Percentiles rank a stretch among this genome's conserved stretches.
These are phyloP conservation scores for Apamea sordens DNA, from an alignment of 2,888 invertebrate genomes.

Conservation along the genomic window DNA sequence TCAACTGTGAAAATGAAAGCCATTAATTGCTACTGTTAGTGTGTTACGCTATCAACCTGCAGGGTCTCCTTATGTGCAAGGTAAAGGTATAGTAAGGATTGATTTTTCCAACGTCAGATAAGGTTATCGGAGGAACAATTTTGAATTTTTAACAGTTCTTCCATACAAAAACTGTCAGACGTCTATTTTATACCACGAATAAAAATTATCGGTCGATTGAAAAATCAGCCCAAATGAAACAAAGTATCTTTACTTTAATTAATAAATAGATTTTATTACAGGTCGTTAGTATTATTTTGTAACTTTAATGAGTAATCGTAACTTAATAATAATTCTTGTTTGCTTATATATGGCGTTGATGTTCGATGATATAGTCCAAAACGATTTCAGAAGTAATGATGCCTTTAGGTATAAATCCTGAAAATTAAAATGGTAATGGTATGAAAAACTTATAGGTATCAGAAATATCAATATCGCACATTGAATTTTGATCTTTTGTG, in stretches of 20 bases:
- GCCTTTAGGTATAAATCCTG: conserved; percentile 75
- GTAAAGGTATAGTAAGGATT: neutral
- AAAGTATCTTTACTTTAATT: neutral
- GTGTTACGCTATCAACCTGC: neutral
- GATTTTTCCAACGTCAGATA: no score
- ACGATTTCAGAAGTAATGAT: conserved; percentile 74
- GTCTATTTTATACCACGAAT: no score
- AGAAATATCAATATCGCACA: neutral
- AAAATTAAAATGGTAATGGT: conserved; percentile 48
- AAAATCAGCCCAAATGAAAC: conserved; percentile 6
- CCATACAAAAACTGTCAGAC: no score
- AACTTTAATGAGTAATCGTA: conserved; percentile 20
- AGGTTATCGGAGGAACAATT: no score
- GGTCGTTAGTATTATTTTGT: conserved; percentile 4
- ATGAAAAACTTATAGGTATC: neutral
- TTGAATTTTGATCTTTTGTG: neutral
- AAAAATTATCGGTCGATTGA: no score
- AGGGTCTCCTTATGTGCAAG: neutral
- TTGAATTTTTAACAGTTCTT: no score
- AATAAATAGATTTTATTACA: conserved; percentile 18
- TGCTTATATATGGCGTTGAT: conserved; percentile 59
- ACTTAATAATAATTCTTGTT: conserved; percentile 7
- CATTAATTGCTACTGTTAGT: neutral
- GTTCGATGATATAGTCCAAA: conserved; percentile 70
- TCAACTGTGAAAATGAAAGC: neutral